Base-by-base conservation (phyloP, 1,140 invertebrate species). In the Zaprionus capensis region DNA sequence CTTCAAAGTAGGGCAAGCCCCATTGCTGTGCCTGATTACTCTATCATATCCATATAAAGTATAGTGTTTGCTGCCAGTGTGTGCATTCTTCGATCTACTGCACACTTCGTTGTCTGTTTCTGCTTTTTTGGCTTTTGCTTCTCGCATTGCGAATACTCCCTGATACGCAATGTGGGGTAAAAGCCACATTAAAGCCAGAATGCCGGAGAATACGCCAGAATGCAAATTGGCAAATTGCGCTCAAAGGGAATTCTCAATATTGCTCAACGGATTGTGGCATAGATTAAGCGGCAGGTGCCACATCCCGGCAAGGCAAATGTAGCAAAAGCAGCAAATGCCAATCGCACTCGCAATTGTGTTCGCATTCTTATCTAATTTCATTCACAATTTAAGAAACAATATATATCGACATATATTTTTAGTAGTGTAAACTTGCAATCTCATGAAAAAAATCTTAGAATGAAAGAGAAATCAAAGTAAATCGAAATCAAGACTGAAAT, bases 181-280 rank as follows among this genome's bases (percentile, higher is more conserved):
- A 26, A 62, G 14, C 46, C 57, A 26, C 49, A 64, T 71, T 64
- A 63, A 56, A 71, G 59, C 49, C 24, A 15, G 44, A 46, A 58
- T 58, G 46, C 38, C 55, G n/a, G 38, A 67, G n/a, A 20, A 58
- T 41, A 34, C 46, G 34, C 38, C 55, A 24, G 38, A 67, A 28
- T 31, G 62, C 53, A 36, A 56, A 66, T 38, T 14, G 34, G 44
- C 71, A 41, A 28, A 67, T 57, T 49, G 53, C 53, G 24, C 61
- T 44, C 69, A 71, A 71, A 57, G 51, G 53, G 36, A 71, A 71
- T 66, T 31, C 28, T 31, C 24, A 24, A 62, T 61, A 26, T 36
- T 17, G 22, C 22, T 17, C 24, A 66, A 46, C 44, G 24, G 34
- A 20, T 24, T 22, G 46, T 31, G 61, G 44, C 28, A 64, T 31